These are phyloP conservation scores for Oopsacas minuta DNA, from an alignment of 37 sponge, comb jelly and placozoan species.

Conservation along the genomic window DNA sequence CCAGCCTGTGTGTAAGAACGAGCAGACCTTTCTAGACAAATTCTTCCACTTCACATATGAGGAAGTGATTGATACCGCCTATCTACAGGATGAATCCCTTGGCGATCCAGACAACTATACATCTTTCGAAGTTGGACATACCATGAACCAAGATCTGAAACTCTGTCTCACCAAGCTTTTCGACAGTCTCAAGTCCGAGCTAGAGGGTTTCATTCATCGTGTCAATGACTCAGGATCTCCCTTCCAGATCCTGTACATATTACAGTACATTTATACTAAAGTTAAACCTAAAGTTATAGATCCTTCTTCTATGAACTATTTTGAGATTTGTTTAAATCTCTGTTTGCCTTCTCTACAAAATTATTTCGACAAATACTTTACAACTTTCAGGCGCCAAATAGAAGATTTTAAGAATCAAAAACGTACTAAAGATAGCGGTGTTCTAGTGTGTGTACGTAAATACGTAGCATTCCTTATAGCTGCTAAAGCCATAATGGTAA, in stretches of 20 bases:
- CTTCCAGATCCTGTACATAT: background rate
- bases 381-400: background rate
- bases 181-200: slow-evolving; percentile 36
- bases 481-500: background rate
- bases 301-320: slow-evolving; percentile 9
- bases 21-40: slow-evolving; percentile 46
- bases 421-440: background rate
- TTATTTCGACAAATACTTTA: background rate
- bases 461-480: background rate
- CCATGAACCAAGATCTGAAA: background rate
- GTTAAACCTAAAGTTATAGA: slow-evolving; percentile 3
- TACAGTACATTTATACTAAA: slow-evolving; percentile 6
- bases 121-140: background rate
- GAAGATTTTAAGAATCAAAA: background rate
- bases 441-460: background rate
- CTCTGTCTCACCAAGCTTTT: slow-evolving; percentile 42
- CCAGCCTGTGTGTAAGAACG: slow-evolving; percentile 49
- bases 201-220: slow-evolving; percentile 46
- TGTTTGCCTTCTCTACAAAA: background rate
- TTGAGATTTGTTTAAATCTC: background rate
- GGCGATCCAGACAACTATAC: background rate
- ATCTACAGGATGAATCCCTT: background rate
- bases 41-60: slow-evolving; percentile 58
- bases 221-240: background rate
- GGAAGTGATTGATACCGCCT: background rate